Base-by-base conservation (phyloP, 2,797 vertebrate genomes). In the Enteromius treurensis region DNA sequence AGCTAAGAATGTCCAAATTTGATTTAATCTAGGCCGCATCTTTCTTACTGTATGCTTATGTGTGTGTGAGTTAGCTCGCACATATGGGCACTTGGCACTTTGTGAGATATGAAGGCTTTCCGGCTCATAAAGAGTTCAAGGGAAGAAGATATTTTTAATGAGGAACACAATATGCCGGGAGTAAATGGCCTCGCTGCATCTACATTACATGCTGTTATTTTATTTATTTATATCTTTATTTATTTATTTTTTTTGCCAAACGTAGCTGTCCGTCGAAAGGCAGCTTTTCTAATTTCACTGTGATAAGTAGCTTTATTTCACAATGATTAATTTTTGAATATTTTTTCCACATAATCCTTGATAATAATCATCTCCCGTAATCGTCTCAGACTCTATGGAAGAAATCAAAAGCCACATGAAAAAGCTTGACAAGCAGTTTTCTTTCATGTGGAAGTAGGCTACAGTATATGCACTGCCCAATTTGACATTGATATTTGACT, bases 51-150 rank as follows among this genome's bases (percentile, higher is more conserved):
- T 26, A 34, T 32, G 26, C 32, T 53, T 78, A 53, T 77, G 32
- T 58, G 67, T 62, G 82, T 77, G 80, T 7, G 77, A 60, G 69
- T 87, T 71, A 29, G 84, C 29, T n/a, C 79, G 79, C 67, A 76
- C 77, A 45, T 84, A n/a, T 60, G 69, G 81, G 80, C 58, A 37
- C 32, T 64, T 80, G 71, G 53, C 69, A 23, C 55, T 74, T 21
- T n/a, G 40, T 75, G 80, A 75, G 71, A 37, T 60, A 40, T 65
- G 13, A 53, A 34, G 73, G 76, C 34, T 65, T 19, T 34, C 11
- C 51, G 47, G 62, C 78, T 80, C 47, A 84, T 85, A 83, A 78
- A 85, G 80, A 68, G 76, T 82, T 76, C 67, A 78, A 65, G 40
- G 26, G 26, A 82, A 55, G 71, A 82, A 67, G 60, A 55, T 23